Conservation (phyloP, 2,888 invertebrate genomes). For the Cryptus viduatorius region DNA sequence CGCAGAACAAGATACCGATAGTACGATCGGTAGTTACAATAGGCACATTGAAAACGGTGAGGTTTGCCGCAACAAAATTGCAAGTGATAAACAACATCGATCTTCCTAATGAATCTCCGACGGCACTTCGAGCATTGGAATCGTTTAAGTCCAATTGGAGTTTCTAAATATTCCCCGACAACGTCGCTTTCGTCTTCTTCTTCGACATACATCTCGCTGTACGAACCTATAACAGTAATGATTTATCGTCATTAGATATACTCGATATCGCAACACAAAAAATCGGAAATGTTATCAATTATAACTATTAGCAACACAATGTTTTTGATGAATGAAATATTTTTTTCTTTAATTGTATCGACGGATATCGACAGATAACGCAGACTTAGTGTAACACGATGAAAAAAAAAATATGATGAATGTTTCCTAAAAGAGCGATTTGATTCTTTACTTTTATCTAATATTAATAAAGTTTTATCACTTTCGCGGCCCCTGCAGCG, state of each 20-base stretch:
- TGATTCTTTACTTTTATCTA: neutral
- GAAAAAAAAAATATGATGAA: neutral
- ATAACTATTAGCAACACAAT: neutral
- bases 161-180: constrained; percentile 62
- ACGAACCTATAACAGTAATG: neutral
- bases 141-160: constrained; percentile 9
- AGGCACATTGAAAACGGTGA: constrained; percentile 78
- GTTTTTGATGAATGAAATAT: neutral
- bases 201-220: neutral
- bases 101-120: constrained; percentile 82
- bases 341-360: neutral
- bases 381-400: constrained; percentile 6
- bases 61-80: constrained; percentile 84
- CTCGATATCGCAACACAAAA: neutral
- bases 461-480: constrained; percentile 4
- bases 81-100: constrained; percentile 84
- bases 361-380: neutral
- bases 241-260: neutral
- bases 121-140: constrained; percentile 82
- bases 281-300: neutral
- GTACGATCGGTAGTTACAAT: constrained; percentile 75
- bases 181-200: neutral
- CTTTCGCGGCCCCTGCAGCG: neutral
- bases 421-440: neutral
- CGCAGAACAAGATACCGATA: constrained; percentile 75